Conservation (phyloP, 1,140 invertebrate species). For the Paraescarpia echinospica region DNA sequence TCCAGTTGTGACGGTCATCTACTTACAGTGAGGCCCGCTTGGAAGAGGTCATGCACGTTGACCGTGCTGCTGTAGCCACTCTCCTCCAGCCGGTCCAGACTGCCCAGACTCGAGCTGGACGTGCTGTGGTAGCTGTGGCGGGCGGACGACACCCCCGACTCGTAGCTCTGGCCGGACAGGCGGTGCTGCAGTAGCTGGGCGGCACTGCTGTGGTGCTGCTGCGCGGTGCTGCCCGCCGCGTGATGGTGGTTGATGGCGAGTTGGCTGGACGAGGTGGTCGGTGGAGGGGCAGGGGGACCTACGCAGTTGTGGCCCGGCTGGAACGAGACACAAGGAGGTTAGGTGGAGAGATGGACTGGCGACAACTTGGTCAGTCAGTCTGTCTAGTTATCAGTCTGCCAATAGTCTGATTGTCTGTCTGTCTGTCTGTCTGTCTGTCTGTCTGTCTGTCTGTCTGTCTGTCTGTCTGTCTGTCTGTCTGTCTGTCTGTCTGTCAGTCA, state of each 20-base stretch:
- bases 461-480: not conserved
- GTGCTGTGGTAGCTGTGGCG: slow-evolving; percentile 64
- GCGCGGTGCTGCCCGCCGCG: slow-evolving; percentile 24
- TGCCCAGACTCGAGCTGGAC: slow-evolving; percentile 63
- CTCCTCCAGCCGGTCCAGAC: slow-evolving; percentile 59
- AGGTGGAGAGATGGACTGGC: not conserved
- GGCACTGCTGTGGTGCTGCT: slow-evolving; percentile 17
- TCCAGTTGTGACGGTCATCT: not conserved
- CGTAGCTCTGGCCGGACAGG: slow-evolving; percentile 61
- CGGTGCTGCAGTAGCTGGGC: slow-evolving; percentile 37
- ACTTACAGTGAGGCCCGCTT: slow-evolving; percentile 64
- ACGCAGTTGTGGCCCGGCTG: slow-evolving; percentile 12
- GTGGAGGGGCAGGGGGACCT: not conserved
- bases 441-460: not conserved
- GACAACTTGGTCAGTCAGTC: not conserved
- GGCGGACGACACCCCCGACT: slow-evolving; percentile 59
- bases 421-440: not conserved
- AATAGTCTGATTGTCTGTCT: not conserved
- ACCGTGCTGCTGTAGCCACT: slow-evolving; percentile 56
- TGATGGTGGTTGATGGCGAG: not conserved
- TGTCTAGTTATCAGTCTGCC: not conserved
- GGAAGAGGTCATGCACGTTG: slow-evolving; percentile 65
- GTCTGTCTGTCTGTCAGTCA: not conserved
- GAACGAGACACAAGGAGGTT: not conserved
- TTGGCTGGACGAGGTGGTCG: not conserved